These are phyloP conservation scores for Oegoconia quadripuncta DNA, from an alignment of 2,888 invertebrate species.

Conservation along the genomic window DNA sequence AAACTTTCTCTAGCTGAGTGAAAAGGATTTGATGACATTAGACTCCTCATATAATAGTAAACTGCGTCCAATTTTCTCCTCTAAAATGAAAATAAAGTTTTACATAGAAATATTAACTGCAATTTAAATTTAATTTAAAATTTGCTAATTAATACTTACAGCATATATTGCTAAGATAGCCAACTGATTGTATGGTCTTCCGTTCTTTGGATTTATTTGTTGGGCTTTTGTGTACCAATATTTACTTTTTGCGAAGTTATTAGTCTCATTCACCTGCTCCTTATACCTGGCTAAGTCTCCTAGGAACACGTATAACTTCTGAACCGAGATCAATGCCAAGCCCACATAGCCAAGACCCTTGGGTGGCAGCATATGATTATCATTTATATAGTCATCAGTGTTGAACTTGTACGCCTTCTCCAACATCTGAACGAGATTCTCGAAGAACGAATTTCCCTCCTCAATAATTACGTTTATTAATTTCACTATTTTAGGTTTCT, in stretches of 20 bases:
- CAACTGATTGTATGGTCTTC: conserved; percentile 96
- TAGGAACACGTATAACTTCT: conserved; percentile 92
- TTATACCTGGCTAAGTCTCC: conserved; percentile 96
- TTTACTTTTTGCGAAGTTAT: conserved; percentile 85
- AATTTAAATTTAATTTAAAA: neutral
- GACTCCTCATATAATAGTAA: conserved; percentile 96
- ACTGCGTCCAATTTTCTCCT: conserved; percentile 96
- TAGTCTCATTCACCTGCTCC: conserved; percentile 89
- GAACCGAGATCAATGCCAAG: conserved; percentile 89
- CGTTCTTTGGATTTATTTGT: conserved; percentile 96
- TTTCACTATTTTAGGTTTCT: conserved; percentile 82
- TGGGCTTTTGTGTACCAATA: conserved; percentile 96
- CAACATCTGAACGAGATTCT: conserved; percentile 84
- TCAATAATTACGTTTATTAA: conserved; percentile 85
- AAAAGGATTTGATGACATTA: conserved; percentile 96
- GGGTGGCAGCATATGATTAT: conserved; percentile 77
- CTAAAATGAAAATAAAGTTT: conserved; percentile 70
- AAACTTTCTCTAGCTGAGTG: conserved; percentile 95
- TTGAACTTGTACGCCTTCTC: conserved; percentile 88
- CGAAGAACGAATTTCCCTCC: conserved; percentile 89
- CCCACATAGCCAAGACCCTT: conserved; percentile 84
- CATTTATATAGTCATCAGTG: conserved; percentile 80
- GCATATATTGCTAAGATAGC: conserved; percentile 92
- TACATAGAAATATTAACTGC: conserved; percentile 1
- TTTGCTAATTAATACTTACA: conserved; percentile 69